A percentile compares a stretch with the other conserved stretches of the same genome.
Conservation (phyloP, 1,140 invertebrate genomes). For the Drosophila bifasciata region DNA sequence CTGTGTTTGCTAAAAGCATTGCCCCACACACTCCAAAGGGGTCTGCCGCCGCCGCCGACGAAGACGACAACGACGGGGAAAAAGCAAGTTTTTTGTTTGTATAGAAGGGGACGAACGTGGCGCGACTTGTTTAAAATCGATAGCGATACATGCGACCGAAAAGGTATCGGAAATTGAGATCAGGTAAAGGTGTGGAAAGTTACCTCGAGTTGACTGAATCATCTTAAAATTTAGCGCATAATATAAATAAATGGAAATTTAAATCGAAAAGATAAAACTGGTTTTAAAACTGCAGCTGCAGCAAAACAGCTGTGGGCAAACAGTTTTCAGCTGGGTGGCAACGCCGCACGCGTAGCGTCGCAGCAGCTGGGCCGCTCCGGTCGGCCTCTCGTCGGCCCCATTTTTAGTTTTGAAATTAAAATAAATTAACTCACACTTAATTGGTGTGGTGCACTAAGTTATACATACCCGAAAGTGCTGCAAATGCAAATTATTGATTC, state of each 20-base stretch:
- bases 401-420: constrained; percentile 62
- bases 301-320: constrained; percentile 4
- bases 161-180: too few relatives aligned
- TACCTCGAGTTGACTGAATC: too few relatives aligned
- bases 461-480: constrained; percentile 54
- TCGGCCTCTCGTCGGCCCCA: constrained; percentile 31
- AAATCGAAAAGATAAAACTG: constrained; percentile 20
- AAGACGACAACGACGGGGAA: too few relatives aligned
- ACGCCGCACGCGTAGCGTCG: not conserved
- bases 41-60: too few relatives aligned
- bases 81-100: too few relatives aligned
- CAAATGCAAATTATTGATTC: constrained; percentile 48
- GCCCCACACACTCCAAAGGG: constrained; percentile 11
- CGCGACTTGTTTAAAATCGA: constrained; percentile 9
- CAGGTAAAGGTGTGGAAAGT: too few relatives aligned
- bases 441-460: constrained; percentile 23
- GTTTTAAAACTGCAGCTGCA: constrained; percentile 16
- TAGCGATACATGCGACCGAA: constrained; percentile 4
- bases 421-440: constrained; percentile 59
- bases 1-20: constrained; percentile 8
- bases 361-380: constrained; percentile 36
- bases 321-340: constrained; percentile 5
- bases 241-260: not conserved
- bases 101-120: not conserved
- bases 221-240: too few relatives aligned